Percentiles rank a stretch among this genome's conserved stretches.
phyloP scores from a whole-genome alignment of 2,113 vertebrate species.

The Burhinus bistriatus region DNA sequence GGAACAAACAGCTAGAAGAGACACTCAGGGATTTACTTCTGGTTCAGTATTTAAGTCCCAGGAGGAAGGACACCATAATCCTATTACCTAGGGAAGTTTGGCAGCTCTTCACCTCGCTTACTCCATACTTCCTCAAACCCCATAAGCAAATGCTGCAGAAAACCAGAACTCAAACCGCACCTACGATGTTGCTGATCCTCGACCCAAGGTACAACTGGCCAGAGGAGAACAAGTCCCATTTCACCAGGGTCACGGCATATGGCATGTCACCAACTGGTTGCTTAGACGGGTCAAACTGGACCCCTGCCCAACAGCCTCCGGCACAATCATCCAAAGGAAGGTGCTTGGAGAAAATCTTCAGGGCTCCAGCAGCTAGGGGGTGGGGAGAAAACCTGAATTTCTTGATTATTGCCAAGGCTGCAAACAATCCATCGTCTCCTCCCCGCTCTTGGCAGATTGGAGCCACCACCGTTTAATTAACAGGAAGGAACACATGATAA shows the following conservation, averaged over 20 bases:
- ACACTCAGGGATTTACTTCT: not conserved
- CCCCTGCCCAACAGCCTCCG: not conserved
- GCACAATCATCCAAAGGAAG: not conserved
- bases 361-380: not conserved
- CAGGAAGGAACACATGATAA: not conserved
- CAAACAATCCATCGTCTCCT: not conserved
- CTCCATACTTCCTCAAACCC: not conserved
- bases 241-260: accelerated
- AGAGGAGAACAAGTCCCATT: not conserved
- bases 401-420: not conserved
- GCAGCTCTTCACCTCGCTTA: not conserved
- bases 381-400: not conserved
- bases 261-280: accelerated
- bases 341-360: not conserved
- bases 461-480: not conserved
- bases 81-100: not conserved
- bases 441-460: not conserved
- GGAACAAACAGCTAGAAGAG: not conserved
- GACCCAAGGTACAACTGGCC: not conserved
- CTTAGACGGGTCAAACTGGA: accelerated
- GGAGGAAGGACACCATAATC: not conserved
- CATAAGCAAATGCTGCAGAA: not conserved
- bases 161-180: not conserved
- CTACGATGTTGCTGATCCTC: not conserved
- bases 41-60: too few relatives aligned